Base-by-base conservation (phyloP, 2,888 invertebrate species). In the Danaus chrysippus region DNA sequence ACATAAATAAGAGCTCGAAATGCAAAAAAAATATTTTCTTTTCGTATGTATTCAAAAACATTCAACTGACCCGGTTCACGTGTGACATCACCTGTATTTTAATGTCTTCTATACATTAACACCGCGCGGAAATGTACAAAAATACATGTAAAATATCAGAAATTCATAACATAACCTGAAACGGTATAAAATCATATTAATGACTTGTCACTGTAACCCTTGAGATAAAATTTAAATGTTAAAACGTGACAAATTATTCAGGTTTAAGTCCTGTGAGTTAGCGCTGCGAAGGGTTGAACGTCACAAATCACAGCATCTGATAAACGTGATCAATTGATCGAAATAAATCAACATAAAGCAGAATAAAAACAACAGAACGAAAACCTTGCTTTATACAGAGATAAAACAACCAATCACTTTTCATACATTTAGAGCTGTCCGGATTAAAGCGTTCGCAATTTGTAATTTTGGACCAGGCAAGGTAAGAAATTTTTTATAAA, bases 201-300 rank as follows among this genome's bases (percentile, higher is more conserved):
- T 15, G 17, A 49, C 10, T 49, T 49, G 10, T 17, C 15, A 49
- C 3, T 17, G 15, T 15, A 49, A 49, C 49, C 49, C 11, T 49
- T 49, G 10, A 15, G 17, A 49, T n/a, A 17, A 49, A 49, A 17
- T 49, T 49, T 17, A 49, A 49, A 49, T 49, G 49, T 15, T 49
- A 49, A 49, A 17, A 49, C 49, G 49, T 49, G 17, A 46, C 46
- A 46, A 49, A 49, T 49, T 49, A 49, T 49, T 49, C 17, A 15
- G 49, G 17, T 19, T 6, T 56, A 56, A 56, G 43, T 11, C 17
- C 10, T 19, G 42, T 55, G 19, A 60, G 19, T 17, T 46, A 11
- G 13, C 60, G 42, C 43, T 53, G 34, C 23, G 54, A 54, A 57
- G 44, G 61, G 73, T 56, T 63, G 76, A 77, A 76, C 70, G 66